These are phyloP conservation scores for Kryphioiulus occultus DNA, from an alignment of 2,888 invertebrate genomes.

Conservation along the genomic window DNA sequence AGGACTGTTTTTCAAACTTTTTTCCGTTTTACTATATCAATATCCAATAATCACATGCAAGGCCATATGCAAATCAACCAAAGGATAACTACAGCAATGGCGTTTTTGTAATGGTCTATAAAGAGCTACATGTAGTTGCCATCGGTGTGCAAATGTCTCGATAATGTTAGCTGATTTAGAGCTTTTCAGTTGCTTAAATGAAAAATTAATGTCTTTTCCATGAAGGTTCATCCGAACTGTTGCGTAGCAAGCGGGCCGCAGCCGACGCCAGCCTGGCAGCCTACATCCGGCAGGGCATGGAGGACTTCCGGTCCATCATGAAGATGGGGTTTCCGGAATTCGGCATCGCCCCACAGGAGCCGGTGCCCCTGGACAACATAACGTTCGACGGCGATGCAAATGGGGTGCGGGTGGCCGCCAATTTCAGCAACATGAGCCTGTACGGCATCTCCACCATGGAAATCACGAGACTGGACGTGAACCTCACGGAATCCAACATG, in stretches of 20 bases:
- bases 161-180: too few species aligned
- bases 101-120: too few species aligned
- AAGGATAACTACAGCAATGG: too few species aligned
- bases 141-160: too few species aligned
- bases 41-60: too few species aligned
- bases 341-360: constrained; percentile 16
- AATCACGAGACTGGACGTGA: not conserved
- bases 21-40: too few species aligned
- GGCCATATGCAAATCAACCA: too few species aligned
- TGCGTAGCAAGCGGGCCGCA: not conserved
- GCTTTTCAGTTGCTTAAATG: too few species aligned
- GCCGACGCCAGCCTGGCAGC: constrained; percentile 15
- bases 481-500: not conserved
- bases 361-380: constrained; percentile 44
- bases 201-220: not conserved
- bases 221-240: not conserved
- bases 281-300: constrained; percentile 39
- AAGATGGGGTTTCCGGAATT: constrained; percentile 46
- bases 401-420: not conserved
- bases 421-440: constrained; percentile 44
- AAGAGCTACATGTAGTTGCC: too few species aligned
- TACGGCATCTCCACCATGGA: constrained; percentile 48
- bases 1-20: too few species aligned
- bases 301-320: constrained; percentile 32
- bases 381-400: not conserved